These are phyloP conservation scores for Eupeodes latifasciatus DNA, from an alignment of 2,888 invertebrate genomes.

Conservation along the genomic window DNA sequence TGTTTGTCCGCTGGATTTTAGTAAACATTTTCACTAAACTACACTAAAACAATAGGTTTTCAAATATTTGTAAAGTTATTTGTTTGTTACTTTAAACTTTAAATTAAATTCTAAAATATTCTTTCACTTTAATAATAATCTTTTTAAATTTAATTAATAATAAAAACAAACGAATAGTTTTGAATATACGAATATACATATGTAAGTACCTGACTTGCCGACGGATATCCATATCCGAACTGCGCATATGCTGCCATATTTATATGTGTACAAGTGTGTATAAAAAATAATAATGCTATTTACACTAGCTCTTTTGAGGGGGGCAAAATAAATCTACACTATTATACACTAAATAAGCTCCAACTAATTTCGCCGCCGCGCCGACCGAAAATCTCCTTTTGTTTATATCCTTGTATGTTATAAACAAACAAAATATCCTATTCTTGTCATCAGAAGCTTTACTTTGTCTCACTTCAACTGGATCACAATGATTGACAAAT, in stretches of 20 bases:
- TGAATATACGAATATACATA: background rate
- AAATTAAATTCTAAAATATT: background rate
- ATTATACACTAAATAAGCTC: conserved; percentile 61
- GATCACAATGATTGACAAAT: conserved; percentile 55
- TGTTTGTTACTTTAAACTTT: background rate
- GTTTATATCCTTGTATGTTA: conserved; percentile 68
- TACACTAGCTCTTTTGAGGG: conserved; percentile 55
- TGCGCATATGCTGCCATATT: conserved; percentile 92
- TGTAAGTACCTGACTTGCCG: conserved; percentile 93
- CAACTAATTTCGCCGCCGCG: conserved; percentile 19
- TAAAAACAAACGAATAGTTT: background rate
- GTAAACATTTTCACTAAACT: too few species aligned
- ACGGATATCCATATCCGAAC: conserved; percentile 96
- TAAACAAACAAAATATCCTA: conserved; percentile 67
- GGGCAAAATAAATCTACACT: conserved; percentile 46
- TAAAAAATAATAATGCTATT: conserved; percentile 65
- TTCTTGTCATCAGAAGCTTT: conserved; percentile 66
- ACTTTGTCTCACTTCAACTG: conserved; percentile 65
- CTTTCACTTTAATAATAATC: background rate
- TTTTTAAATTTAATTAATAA: background rate
- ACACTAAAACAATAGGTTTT: too few species aligned
- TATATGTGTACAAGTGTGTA: conserved; percentile 53
- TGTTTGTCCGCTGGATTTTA: too few species aligned
- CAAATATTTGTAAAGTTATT: background rate
- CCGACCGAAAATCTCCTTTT: conserved; percentile 49